Conservation (phyloP, 2,888 invertebrate genomes). For the Zonitis immaculata region DNA sequence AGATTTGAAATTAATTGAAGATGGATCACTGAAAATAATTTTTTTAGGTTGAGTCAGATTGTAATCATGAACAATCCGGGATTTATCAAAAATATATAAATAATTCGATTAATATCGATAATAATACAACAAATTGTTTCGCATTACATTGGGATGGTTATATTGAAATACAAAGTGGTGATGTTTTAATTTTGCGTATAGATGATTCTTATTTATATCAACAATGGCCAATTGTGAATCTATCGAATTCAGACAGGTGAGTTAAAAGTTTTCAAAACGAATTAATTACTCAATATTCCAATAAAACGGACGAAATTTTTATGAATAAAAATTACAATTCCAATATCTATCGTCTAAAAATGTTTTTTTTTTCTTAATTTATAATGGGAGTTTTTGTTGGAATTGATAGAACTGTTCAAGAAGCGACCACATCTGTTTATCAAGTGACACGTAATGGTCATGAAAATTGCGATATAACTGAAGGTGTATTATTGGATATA, state of each 20-base stretch:
- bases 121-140: constrained; percentile 33
- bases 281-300: no score
- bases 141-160: constrained; percentile 59
- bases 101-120: constrained; percentile 9
- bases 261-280: not conserved
- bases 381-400: constrained; percentile 15
- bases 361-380: no score
- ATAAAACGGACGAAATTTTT: no score
- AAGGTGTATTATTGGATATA: constrained; percentile 65
- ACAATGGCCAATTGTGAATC: constrained; percentile 41
- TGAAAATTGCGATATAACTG: constrained; percentile 66
- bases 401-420: constrained; percentile 52
- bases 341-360: no score
- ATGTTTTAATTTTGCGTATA: constrained; percentile 66
- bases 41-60: not conserved
- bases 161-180: constrained; percentile 66
- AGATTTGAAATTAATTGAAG: not conserved
- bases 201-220: constrained; percentile 57
- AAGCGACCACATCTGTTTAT: constrained; percentile 60
- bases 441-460: constrained; percentile 67
- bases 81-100: constrained; percentile 13
- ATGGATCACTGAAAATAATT: no score
- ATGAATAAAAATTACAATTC: no score
- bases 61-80: not conserved
- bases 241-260: not conserved